phyloP scores from a whole-genome alignment of 2,113 vertebrate species.

The Ciconia boyciana region DNA sequence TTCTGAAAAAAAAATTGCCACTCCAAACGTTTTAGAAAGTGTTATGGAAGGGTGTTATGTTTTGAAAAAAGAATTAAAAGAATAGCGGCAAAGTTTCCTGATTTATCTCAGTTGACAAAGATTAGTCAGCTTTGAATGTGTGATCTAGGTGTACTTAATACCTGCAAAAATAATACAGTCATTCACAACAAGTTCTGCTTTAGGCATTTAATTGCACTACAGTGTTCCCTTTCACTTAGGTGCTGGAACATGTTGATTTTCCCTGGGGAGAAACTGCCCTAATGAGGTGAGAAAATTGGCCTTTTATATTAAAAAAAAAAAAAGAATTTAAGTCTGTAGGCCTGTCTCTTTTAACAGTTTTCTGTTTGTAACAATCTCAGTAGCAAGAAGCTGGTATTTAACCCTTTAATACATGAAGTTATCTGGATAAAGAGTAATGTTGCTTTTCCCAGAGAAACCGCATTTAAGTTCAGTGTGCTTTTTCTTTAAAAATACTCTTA shows the following conservation, averaged over 20 bases:
- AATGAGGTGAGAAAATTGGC: neutral
- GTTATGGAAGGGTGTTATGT: neutral
- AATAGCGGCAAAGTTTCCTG: neutral
- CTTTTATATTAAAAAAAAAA: neutral
- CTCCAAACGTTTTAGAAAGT: neutral
- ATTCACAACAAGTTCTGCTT: neutral
- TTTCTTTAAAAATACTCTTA: neutral
- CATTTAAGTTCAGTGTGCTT: neutral
- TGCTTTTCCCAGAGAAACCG: neutral
- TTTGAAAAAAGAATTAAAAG: neutral
- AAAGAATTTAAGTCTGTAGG: neutral
- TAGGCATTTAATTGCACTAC: neutral
- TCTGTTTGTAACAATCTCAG: neutral
- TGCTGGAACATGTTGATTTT: neutral
- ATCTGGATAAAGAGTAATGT: neutral
- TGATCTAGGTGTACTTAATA: neutral
- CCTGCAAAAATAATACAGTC: neutral
- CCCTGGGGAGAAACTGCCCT: neutral
- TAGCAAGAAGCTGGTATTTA: neutral
- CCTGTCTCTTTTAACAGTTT: neutral
- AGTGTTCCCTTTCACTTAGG: neutral
- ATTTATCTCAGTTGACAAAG: neutral
- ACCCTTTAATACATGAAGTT: neutral
- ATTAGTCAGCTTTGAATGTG: neutral
- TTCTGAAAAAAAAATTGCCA: neutral